Evolutionary conservation across 2,113 vertebrate species (phyloP), one percentile per base, ranked within the genome.

Genomic region (Colossoma macropomum): DNA sequence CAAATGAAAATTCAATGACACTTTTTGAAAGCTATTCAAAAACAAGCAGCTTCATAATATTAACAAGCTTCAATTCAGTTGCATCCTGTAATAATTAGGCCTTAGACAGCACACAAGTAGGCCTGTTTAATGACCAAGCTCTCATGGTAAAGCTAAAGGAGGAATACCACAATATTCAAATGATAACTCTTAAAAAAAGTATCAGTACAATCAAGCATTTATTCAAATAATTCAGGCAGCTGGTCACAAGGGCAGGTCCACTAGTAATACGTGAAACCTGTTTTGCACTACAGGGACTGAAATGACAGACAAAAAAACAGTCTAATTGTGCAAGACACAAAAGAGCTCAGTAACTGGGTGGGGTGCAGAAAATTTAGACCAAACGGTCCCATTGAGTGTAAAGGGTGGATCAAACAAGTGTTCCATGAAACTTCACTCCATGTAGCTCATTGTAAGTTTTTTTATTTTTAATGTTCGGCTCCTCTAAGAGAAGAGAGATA

Each of bases 261-360:
- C 28, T 21, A 13, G 50, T 38, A 41, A 28, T 54, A 41, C 23
- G 12, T 69, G 38, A 81, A 81, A 86, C 60, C 82, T 81, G 85
- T 84, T 74, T 74, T 30, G 50, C 62, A 74, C 28, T 30, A 54
- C 23, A 86, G 28, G 10, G n/a, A 16, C 52, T 68, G 5, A 65
- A 77, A 59, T 48, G 23, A 77, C 15, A 76, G 9, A 56, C 34
- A 19, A 21, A 8, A 84, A 52, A 28, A 41, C 65, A 16, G 32
- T 32, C 41, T 56, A 74, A 79, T 78, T 84, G 48, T 71, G 66
- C 79, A 75, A 84, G 77, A 72, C 34, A 59, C 23, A 17, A 68
- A 7, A 75, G 48, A 62, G 76, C 79, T 70, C 69, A 25, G 50
- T 62, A 70, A 21, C 48, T 70, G 80, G 86, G 82, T 75, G 79